Conservation (phyloP, 2,113 vertebrate genomes). For the Verasper variegatus region DNA sequence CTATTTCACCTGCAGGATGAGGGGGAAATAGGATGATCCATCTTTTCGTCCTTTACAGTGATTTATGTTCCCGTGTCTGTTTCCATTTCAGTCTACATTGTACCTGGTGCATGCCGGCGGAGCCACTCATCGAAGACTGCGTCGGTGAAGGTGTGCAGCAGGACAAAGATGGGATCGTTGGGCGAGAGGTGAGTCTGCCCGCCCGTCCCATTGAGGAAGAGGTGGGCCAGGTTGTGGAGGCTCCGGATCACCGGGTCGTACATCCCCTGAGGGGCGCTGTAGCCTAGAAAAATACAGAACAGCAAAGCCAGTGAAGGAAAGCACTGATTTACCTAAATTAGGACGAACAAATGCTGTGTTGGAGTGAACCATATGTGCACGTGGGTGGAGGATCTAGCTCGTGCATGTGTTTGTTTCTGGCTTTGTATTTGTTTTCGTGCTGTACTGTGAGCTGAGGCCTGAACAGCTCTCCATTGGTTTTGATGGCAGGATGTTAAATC, state of each 20-base stretch:
- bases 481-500: conserved; percentile 59
- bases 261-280: conserved; percentile 91
- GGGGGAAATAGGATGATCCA: background rate
- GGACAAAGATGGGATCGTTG: conserved; percentile 95
- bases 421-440: conserved; percentile 21
- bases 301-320: conserved; percentile 23
- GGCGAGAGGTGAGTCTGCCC: conserved; percentile 95
- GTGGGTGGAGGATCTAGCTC: conserved; percentile 48
- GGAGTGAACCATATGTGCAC: conserved; percentile 52
- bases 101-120: conserved; percentile 88
- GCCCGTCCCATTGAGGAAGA: conserved; percentile 96
- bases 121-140: conserved; percentile 97
- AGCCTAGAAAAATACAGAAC: conserved; percentile 82
- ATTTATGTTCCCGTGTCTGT: background rate
- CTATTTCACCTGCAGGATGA: conserved; percentile 82
- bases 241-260: conserved; percentile 92
- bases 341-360: conserved; percentile 50
- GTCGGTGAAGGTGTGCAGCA: conserved; percentile 95
- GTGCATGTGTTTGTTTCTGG: conserved; percentile 32
- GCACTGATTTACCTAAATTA: conserved; percentile 48
- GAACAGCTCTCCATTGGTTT: conserved; percentile 69
- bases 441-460: conserved; percentile 23
- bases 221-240: conserved; percentile 95
- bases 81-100: background rate
- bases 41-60: background rate